These are phyloP conservation scores for Plumapathes pennacea DNA, from an alignment of 92 coral and sea anemone species.

Conservation along the genomic window DNA sequence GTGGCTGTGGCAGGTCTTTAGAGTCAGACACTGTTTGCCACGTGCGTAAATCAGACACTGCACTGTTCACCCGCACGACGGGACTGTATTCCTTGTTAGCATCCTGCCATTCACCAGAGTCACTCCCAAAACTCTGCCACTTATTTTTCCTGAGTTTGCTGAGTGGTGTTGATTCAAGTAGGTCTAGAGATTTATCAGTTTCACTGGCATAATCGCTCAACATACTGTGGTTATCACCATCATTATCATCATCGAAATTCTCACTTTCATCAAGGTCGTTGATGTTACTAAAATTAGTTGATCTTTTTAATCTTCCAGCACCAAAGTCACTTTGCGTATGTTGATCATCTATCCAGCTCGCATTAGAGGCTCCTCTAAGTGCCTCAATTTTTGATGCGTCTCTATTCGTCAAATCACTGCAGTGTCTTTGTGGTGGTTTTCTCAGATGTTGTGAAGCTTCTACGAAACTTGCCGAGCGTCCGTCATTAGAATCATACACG, in stretches of 20 bases:
- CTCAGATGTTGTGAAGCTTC: slow-evolving; percentile 42
- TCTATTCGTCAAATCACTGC: slow-evolving; percentile 85
- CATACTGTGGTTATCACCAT: slow-evolving; percentile 13
- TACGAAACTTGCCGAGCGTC: slow-evolving; percentile 31
- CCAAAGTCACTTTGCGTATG: slow-evolving; percentile 68
- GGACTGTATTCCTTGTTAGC: not conserved
- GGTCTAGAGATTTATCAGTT: too few relatives aligned
- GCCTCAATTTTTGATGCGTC: slow-evolving; percentile 70
- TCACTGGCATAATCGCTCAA: too few relatives aligned
- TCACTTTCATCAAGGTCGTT: slow-evolving; percentile 82
- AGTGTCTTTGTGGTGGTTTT: slow-evolving; percentile 83
- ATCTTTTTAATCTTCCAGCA: slow-evolving; percentile 75
- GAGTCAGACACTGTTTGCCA: too few relatives aligned
- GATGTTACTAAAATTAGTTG: slow-evolving; percentile 87
- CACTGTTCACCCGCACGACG: slow-evolving; percentile 1
- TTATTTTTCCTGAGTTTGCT: too few relatives aligned
- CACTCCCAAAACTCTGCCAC: slow-evolving; percentile 9
- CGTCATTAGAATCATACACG: slow-evolving; percentile 27
- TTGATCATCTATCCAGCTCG: slow-evolving; percentile 78
- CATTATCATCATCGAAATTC: slow-evolving; percentile 58
- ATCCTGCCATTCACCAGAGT: not conserved
- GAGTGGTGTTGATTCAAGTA: too few relatives aligned
- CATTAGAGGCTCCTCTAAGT: slow-evolving; percentile 37
- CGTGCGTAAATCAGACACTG: too few relatives aligned
- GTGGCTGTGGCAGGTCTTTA: slow-evolving; percentile 3